These are phyloP conservation scores for Atta colombica DNA, from an alignment of 1,140 invertebrate species.

Conservation along the genomic window DNA sequence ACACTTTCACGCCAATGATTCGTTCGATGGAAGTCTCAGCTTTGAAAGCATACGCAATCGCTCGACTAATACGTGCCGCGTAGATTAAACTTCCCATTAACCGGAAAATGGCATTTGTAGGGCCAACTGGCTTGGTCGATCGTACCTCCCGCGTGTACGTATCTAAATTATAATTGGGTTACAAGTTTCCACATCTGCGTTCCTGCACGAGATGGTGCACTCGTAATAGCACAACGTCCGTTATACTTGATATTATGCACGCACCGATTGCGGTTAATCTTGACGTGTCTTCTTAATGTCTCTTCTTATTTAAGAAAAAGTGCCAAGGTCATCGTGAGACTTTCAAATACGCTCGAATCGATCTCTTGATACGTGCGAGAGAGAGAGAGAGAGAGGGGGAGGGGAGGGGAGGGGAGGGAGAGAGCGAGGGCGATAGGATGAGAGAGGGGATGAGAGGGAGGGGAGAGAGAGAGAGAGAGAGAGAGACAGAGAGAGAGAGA, in stretches of 20 bases:
- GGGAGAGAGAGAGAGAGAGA: too few relatives aligned
- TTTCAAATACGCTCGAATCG: slow-evolving; percentile 28
- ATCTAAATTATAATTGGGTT: slow-evolving; percentile 35
- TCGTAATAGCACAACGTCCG: neutral
- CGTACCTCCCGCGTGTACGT: neutral
- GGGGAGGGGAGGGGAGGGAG: too few relatives aligned
- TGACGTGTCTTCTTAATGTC: neutral
- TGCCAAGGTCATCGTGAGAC: neutral
- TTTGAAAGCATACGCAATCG: slow-evolving; percentile 59
- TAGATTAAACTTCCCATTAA: slow-evolving; percentile 22
- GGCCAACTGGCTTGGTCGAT: neutral
- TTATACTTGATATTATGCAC: neutral
- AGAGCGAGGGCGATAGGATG: too few relatives aligned
- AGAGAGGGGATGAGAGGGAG: too few relatives aligned
- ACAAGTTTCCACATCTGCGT: neutral
- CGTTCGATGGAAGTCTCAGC: neutral
- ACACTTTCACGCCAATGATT: slow-evolving; percentile 64
- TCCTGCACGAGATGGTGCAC: slow-evolving; percentile 3
- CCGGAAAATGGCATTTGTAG: slow-evolving; percentile 2
- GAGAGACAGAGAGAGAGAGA: too few relatives aligned
- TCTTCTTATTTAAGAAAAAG: neutral
- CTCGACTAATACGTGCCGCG: slow-evolving; percentile 44
- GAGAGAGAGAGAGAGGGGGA: neutral
- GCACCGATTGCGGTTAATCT: slow-evolving; percentile 15
- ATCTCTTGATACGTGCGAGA: neutral